These are phyloP conservation scores for Diplosoma virens DNA, from an alignment of 23 tunicate species.

Conservation along the genomic window DNA sequence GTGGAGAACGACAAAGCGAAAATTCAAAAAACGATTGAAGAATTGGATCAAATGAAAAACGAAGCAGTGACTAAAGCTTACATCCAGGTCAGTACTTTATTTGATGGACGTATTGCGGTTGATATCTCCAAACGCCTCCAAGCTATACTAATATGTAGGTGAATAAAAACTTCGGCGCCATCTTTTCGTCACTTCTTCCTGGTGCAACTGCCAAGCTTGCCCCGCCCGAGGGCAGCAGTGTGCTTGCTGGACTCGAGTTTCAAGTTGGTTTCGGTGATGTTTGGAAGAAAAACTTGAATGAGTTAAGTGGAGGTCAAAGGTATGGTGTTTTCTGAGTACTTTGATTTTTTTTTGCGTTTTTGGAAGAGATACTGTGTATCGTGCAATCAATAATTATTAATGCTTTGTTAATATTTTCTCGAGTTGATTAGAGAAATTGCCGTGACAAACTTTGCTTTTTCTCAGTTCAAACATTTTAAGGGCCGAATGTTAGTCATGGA, in stretches of 20 bases:
- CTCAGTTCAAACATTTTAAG: too few relatives aligned
- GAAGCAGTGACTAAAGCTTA: slow-evolving; percentile 91
- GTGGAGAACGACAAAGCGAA: slow-evolving; percentile 69
- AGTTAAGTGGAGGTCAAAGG: slow-evolving; percentile 96
- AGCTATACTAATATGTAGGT: slow-evolving; percentile 62
- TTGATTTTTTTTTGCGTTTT: too few relatives aligned
- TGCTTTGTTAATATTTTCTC: too few relatives aligned
- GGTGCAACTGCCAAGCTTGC: slow-evolving; percentile 97
- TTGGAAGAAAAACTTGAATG: slow-evolving; percentile 93
- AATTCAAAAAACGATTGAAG: slow-evolving; percentile 69
- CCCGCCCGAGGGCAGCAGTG: slow-evolving; percentile 92
- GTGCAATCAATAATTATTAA: too few relatives aligned
- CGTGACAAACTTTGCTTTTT: too few relatives aligned
- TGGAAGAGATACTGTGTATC: too few relatives aligned
- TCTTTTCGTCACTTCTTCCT: slow-evolving; percentile 84
- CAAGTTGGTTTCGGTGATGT: slow-evolving; percentile 95
- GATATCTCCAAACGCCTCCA: not conserved
- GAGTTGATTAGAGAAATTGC: too few relatives aligned
- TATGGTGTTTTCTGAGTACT: too few relatives aligned
- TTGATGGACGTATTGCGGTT: not conserved
- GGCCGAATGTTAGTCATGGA: too few relatives aligned
- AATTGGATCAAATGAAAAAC: slow-evolving; percentile 83
- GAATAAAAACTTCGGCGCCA: slow-evolving; percentile 82
- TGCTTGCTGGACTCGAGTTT: slow-evolving; percentile 90
- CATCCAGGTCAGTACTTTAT: slow-evolving; percentile 45